These are phyloP conservation scores for Jacana jacana DNA, from an alignment of 2,113 vertebrate genomes.

Conservation along the genomic window DNA sequence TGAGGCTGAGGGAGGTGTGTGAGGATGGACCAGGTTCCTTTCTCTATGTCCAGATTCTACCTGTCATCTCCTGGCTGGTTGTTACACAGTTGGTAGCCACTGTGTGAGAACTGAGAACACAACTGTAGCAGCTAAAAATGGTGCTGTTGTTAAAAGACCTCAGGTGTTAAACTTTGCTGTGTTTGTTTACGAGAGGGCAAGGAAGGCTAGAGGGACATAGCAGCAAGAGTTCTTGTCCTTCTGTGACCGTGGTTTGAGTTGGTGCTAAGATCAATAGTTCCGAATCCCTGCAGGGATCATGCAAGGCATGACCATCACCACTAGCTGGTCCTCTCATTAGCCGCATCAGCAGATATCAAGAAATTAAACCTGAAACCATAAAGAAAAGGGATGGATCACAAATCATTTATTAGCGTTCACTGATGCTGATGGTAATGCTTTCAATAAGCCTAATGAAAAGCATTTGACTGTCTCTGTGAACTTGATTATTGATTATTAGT, in stretches of 20 bases:
- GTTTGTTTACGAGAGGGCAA: not conserved
- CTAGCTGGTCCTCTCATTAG: not conserved
- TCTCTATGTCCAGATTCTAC: not conserved
- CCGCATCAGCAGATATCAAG: not conserved
- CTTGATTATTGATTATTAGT: slow-evolving; percentile 61
- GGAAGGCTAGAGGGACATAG: not conserved
- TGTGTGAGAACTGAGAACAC: not conserved
- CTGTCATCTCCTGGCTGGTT: not conserved
- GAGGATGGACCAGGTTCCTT: not conserved
- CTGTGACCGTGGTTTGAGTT: not conserved
- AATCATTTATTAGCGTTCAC: not conserved
- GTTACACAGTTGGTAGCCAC: accelerated
- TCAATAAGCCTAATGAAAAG: slow-evolving; percentile 46
- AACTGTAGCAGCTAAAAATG: not conserved
- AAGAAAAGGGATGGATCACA: not conserved
- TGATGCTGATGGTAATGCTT: not conserved
- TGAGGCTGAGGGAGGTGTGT: accelerated
- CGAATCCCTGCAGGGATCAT: not conserved
- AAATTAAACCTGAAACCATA: not conserved
- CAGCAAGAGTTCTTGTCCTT: not conserved
- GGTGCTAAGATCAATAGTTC: not conserved
- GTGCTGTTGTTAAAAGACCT: not conserved
- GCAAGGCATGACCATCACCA: not conserved
- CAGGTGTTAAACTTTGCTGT: not conserved
- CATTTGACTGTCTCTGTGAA: slow-evolving; percentile 27